Evolutionary conservation across 2,113 vertebrate genomes (phyloP).

Genomic region (Gadus chalcogrammus): DNA sequence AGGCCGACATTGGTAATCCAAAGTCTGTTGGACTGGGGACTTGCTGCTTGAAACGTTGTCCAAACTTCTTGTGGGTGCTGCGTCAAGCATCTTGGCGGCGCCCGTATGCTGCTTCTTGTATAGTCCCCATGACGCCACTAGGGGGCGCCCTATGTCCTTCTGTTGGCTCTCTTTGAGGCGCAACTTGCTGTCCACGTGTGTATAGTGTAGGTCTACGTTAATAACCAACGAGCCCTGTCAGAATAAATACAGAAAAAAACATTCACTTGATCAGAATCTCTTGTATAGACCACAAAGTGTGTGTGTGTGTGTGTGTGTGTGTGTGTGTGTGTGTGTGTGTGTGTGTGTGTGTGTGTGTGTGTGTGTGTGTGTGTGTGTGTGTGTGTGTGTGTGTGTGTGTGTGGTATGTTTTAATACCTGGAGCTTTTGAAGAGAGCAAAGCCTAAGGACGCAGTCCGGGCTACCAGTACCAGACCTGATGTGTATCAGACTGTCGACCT

Average conservation of each 20-base stretch:
- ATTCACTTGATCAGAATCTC: too few relatives aligned
- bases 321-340: too few relatives aligned
- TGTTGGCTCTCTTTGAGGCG: slow-evolving; percentile 67
- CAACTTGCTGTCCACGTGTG: slow-evolving; percentile 53
- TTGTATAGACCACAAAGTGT: too few relatives aligned
- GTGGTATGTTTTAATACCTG: slow-evolving; percentile 57
- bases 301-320: too few relatives aligned
- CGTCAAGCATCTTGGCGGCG: slow-evolving; percentile 2
- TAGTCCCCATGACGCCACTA: slow-evolving; percentile 70
- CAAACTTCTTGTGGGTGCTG: slow-evolving; percentile 19
- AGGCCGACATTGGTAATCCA: slow-evolving; percentile 19
- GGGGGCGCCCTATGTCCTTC: slow-evolving; percentile 68
- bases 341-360: too few relatives aligned
- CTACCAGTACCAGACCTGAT: slow-evolving; percentile 50
- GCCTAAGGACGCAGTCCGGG: slow-evolving; percentile 69
- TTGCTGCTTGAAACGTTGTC: slow-evolving; percentile 3
- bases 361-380: too few relatives aligned
- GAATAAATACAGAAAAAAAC: background rate
- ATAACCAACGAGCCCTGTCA: slow-evolving; percentile 73
- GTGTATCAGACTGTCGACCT: slow-evolving; percentile 72
- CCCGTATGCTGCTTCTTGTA: slow-evolving; percentile 37
- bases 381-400: too few relatives aligned
- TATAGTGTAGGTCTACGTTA: slow-evolving; percentile 77
- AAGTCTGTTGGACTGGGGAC: slow-evolving; percentile 14
- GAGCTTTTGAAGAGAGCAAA: slow-evolving; percentile 79